Conservation (phyloP, 2,797 vertebrate species). For the Xenentodon cancila region DNA sequence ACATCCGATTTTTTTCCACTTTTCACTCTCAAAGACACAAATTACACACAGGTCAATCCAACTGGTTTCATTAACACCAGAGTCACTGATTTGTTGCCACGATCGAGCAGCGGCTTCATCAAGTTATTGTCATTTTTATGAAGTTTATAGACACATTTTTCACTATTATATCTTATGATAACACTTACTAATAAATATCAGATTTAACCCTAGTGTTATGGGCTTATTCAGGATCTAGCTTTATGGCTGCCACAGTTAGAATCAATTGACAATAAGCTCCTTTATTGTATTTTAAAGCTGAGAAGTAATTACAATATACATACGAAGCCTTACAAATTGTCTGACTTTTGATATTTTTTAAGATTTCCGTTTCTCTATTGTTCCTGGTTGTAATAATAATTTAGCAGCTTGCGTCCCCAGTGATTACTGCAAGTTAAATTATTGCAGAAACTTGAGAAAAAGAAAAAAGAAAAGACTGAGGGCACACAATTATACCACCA, state of each 20-base stretch:
- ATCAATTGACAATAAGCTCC: background rate
- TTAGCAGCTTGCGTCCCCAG: conserved; percentile 3
- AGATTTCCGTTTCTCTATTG: conserved; percentile 8
- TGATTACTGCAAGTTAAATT: conserved; percentile 25
- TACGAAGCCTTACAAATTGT: background rate
- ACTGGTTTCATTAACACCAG: conserved; percentile 54
- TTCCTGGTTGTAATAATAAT: conserved; percentile 3
- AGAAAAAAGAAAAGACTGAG: conserved; percentile 28
- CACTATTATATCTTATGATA: background rate
- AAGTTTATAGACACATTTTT: background rate
- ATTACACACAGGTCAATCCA: conserved; percentile 77
- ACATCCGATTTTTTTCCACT: conserved; percentile 35
- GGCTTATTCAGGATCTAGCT: no score
- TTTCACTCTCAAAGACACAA: conserved; percentile 76
- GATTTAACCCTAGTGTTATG: no score
- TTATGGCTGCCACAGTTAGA: no score
- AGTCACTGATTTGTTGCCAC: background rate
- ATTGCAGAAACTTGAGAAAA: background rate
- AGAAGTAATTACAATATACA: background rate
- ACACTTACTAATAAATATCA: no score
- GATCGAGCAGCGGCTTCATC: background rate
- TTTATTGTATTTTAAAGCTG: background rate
- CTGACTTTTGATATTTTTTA: background rate
- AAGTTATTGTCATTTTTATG: background rate
- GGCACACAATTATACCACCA: conserved; percentile 61